Evolutionary conservation across 2,888 invertebrate genomes (phyloP), one percentile per base, ranked within the genome.

Genomic region (Notodonta ziczac): DNA sequence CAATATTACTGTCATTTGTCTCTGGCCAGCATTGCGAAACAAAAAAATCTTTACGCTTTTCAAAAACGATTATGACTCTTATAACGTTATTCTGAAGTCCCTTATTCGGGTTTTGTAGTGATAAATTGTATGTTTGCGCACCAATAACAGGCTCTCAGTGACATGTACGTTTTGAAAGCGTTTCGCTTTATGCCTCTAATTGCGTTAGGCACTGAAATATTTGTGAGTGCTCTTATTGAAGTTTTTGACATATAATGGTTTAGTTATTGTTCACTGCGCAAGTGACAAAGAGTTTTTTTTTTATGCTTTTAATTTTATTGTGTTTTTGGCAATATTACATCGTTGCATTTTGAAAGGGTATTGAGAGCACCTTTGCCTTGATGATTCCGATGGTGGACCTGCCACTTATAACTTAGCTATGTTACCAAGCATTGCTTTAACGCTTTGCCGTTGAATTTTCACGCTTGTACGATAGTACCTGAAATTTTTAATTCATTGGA

Each of bases 1-100:
- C 87, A 87, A 88, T 87, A 87, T 86, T 86, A 82, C 79, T 82
- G 85, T 83, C 85, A 85, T 88, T 87, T 88, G 87, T 88, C 86
- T 84, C 80, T 75, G 74, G 75, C 76, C 78, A 77, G 84, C 81
- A 82, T 80, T 81, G 72, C 77, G 72, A 74, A 69, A 76, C 80
- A 78, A 81, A 74, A 24, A 70, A 69, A 65, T 65, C 61, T 72
- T 61, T 64, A 63, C 72, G 62, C 61, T 42, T 50, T 14, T 39
- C n/a, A 70, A 76, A 67, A 57, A 57, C 56, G 50, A 74, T 61
- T 65, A n/a, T 71, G 32, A 63, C 66, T 73, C 66, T 59, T 81
- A 74, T n/a, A 7, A 7, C 51, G 55, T 14, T 12, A 63, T 2
- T 58, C 72, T 77, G 82, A 62, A 66, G 75, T 13, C 58, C 24